Conservation (phyloP, 2,888 invertebrate genomes). For the Pedicia rivosa region DNA sequence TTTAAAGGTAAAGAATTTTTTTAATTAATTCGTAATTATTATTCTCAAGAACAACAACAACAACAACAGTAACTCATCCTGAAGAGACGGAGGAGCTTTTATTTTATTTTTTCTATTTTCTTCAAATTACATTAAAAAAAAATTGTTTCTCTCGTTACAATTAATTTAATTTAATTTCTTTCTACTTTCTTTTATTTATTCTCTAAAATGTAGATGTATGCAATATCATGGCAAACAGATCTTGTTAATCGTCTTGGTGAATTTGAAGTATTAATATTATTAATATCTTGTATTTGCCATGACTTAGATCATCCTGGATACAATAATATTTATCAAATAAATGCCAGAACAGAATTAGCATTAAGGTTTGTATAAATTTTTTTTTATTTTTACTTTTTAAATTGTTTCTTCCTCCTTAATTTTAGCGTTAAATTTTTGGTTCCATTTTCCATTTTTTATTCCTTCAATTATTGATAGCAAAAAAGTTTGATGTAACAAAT, state of each 20-base stretch:
- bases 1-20: too few species aligned
- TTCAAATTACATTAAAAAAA: neutral
- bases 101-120: too few species aligned
- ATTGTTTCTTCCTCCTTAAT: slow-evolving; percentile 1
- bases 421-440: neutral
- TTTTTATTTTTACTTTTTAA: neutral
- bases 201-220: slow-evolving; percentile 49
- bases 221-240: slow-evolving; percentile 57
- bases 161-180: neutral
- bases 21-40: too few species aligned
- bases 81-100: too few species aligned
- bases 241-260: slow-evolving; percentile 52
- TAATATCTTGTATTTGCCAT: slow-evolving; percentile 67
- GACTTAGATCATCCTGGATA: slow-evolving; percentile 65
- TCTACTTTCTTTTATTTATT: slow-evolving; percentile 8
- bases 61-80: too few species aligned
- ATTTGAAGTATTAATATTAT: slow-evolving; percentile 56
- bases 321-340: slow-evolving; percentile 68
- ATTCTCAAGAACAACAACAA: too few species aligned
- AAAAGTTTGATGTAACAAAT: too few species aligned
- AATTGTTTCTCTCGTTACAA: neutral
- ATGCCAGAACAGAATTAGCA: slow-evolving; percentile 67
- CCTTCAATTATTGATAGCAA: too few species aligned
- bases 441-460: slow-evolving; percentile 4
- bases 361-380: slow-evolving; percentile 41